Base-by-base conservation (phyloP, 2,113 vertebrate species). In the Oreamnos americanus region DNA sequence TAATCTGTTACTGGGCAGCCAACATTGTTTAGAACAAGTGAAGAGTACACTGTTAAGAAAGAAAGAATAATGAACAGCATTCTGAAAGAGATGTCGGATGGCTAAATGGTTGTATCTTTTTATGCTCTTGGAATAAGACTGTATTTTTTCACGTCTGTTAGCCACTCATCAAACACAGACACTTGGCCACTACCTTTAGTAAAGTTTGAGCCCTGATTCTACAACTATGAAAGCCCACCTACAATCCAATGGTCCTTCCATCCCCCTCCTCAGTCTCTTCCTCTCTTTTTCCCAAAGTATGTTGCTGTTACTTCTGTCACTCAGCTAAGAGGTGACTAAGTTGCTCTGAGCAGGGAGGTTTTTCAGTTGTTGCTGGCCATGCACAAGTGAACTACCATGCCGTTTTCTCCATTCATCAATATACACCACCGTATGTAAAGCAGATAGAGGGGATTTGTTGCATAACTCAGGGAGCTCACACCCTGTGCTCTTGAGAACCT, bases 261-360 rank as follows among this genome's bases (percentile, higher is more conserved):
- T 11, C 19, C 0, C 5, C 3, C 19, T 6, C 3, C 25, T 5
- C 0, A 0, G 17, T 9, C 14, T 17, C 6, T 10, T 12, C 25
- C 14, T 55, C 60, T 85, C 14, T 47, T 25, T 17, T 11, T 19
- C 12, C 49, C 25, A 7, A 1, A 19, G 23, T 49, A 47, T 14
- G 55, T 62, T 5, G 49, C 3, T 23, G 9, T 26, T 15, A 3
- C 17, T 16, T n/a, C 17, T 3, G 25, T 47, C 51, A 16, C 45
- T 79, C 33, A 43, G 45, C 47, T 30, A 55, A 30, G 45, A 57
- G n/a, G 26, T 6, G 25, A 49, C 8, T 49, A 21, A 64, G 33
- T 11, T 83, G n/a, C 49, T 17, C 7, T 2, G 19, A 43, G 33
- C 4, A 36, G 30, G 28, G 30, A 47, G 13, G 62, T 25, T 45